Percentiles rank a stretch among this genome's conserved stretches.
These are phyloP conservation scores for Coreoperca whiteheadi DNA, from an alignment of 2,113 vertebrate species.

Conservation along the genomic window DNA sequence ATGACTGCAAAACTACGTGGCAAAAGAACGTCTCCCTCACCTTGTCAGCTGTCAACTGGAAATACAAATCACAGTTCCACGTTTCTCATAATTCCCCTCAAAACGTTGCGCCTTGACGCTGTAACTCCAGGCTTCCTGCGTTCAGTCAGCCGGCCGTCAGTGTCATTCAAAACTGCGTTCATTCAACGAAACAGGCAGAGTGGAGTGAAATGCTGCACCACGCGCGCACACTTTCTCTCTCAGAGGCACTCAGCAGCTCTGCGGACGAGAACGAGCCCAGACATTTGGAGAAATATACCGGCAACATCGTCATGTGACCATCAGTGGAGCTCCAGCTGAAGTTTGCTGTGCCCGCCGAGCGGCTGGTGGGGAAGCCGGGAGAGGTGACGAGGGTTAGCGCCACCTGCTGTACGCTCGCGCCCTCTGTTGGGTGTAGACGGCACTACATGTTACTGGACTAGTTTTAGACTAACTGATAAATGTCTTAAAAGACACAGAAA, in stretches of 20 bases:
- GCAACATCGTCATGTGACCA: conserved; percentile 71
- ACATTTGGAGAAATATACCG: conserved; percentile 62
- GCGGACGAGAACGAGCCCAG: neutral
- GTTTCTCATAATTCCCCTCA: conserved; percentile 57
- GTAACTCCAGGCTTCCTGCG: neutral
- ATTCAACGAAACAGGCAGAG: neutral
- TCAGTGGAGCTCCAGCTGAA: conserved; percentile 50
- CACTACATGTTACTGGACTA: too few species aligned
- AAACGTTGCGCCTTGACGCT: conserved; percentile 13
- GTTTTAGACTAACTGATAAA: neutral
- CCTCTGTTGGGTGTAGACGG: conserved; percentile 29
- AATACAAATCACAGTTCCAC: conserved; percentile 58
- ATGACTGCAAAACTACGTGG: too few species aligned
- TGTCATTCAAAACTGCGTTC: neutral
- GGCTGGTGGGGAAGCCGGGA: neutral
- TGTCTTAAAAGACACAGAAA: neutral
- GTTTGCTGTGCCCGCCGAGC: conserved; percentile 15
- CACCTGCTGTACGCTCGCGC: neutral
- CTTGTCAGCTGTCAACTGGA: conserved; percentile 57
- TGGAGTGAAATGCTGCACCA: neutral
- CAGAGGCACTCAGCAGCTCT: conserved; percentile 24
- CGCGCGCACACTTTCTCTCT: neutral
- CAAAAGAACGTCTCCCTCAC: conserved; percentile 46
- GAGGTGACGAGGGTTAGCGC: neutral
- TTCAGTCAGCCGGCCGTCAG: conserved; percentile 21